A percentile compares a stretch with the other conserved stretches of the same genome.
Evolutionary conservation across 2,113 vertebrate species (phyloP).

Genomic region (Dunckerocampus dactyliophorus): DNA sequence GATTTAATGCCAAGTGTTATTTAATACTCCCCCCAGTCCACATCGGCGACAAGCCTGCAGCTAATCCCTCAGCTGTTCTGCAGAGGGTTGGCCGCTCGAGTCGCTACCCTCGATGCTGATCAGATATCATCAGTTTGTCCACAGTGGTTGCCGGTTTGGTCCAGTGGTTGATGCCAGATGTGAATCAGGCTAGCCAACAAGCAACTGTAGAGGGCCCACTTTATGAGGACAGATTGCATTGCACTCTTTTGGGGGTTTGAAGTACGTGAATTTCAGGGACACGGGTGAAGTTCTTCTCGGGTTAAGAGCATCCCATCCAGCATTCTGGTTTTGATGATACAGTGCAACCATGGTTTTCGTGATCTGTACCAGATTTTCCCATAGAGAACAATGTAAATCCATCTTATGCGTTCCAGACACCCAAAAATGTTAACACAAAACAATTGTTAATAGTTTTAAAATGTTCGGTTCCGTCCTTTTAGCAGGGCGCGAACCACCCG

Average conservation of each 20-base stretch:
- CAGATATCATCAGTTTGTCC: slow-evolving; percentile 59
- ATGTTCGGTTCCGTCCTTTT: too few species aligned
- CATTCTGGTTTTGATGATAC: slow-evolving; percentile 28
- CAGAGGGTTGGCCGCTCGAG: neutral
- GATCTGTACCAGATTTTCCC: too few species aligned
- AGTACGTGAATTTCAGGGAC: slow-evolving; percentile 10
- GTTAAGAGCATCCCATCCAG: slow-evolving; percentile 11
- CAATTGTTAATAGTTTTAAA: too few species aligned
- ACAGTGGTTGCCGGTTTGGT: slow-evolving; percentile 33
- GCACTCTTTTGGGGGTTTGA: slow-evolving; percentile 10
- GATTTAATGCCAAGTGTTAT: slow-evolving; percentile 27
- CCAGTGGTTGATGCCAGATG: slow-evolving; percentile 38
- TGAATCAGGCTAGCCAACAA: slow-evolving; percentile 40
- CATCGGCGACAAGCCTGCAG: slow-evolving; percentile 23
- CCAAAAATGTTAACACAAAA: too few species aligned
- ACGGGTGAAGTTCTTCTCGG: slow-evolving; percentile 19
- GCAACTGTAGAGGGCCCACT: too few species aligned
- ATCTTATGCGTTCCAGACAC: too few species aligned
- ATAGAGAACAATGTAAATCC: too few species aligned
- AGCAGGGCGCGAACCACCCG: too few species aligned
- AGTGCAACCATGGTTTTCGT: too few species aligned
- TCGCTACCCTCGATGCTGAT: slow-evolving; percentile 24
- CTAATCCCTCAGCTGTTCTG: slow-evolving; percentile 61
- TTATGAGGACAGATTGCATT: neutral
- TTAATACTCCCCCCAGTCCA: slow-evolving; percentile 9